phyloP scores from a whole-genome alignment of 2,797 vertebrate species.

The Gymnothorax reevesii region DNA sequence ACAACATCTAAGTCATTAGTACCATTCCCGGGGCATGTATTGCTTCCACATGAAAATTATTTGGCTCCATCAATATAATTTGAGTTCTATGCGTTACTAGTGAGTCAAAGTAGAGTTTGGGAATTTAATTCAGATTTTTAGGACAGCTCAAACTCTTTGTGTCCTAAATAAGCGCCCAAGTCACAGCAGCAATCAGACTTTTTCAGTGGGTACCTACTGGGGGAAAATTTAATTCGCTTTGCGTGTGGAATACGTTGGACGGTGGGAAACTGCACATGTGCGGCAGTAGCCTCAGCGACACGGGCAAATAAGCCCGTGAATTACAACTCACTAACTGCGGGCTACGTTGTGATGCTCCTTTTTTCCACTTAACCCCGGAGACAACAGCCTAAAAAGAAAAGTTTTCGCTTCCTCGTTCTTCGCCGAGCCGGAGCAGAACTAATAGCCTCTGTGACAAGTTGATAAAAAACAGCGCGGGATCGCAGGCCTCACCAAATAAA shows the following conservation, averaged over 20 bases:
- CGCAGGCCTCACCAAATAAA: constrained; percentile 48
- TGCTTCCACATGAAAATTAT: not conserved
- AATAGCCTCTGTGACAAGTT: constrained; percentile 50
- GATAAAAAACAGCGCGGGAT: constrained; percentile 45
- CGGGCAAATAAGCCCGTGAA: not conserved
- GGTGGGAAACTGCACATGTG: not conserved
- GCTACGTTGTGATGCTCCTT: not conserved
- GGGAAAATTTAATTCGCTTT: not conserved
- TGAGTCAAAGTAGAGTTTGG: not conserved
- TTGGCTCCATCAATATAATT: not conserved
- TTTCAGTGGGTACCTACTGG: not conserved
- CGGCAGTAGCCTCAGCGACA: not conserved
- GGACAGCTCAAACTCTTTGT: not conserved
- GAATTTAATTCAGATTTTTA: too few species aligned
- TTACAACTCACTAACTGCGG: not conserved
- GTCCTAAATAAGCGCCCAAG: not conserved
- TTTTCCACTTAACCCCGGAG: constrained; percentile 21
- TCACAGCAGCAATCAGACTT: not conserved
- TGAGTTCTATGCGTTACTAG: not conserved
- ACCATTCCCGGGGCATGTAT: too few species aligned
- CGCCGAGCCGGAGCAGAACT: constrained; percentile 40
- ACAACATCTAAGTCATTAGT: too few species aligned
- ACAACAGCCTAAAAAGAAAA: constrained; percentile 7
- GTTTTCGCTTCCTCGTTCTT: constrained; percentile 28
- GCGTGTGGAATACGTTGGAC: not conserved